Conservation (phyloP, 1,140 invertebrate species). For the Elymnias hypermnestra region DNA sequence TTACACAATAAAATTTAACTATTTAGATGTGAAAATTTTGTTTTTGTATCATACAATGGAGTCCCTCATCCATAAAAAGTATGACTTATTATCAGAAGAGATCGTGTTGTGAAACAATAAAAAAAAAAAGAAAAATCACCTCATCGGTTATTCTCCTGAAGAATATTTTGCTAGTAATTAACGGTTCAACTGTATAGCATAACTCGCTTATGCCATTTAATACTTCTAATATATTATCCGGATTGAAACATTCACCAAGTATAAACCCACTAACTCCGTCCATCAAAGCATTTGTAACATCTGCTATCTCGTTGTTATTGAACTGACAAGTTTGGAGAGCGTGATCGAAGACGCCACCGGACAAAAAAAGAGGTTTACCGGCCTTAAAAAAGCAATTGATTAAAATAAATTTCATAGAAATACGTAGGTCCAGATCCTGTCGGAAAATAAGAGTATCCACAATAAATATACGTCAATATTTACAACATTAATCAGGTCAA, state of each 20-base stretch:
- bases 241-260: constrained; percentile 31
- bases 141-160: constrained; percentile 32
- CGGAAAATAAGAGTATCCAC: too few species aligned
- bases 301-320: constrained; percentile 34
- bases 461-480: too few species aligned
- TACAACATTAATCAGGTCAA: too few species aligned
- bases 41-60: too few species aligned
- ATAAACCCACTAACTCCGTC: constrained; percentile 47
- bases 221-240: constrained; percentile 23
- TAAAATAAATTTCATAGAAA: background rate
- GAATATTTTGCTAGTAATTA: constrained; percentile 23
- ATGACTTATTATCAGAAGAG: background rate
- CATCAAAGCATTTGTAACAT: constrained; percentile 45
- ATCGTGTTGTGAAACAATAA: background rate
- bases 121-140: constrained; percentile 18
- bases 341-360: constrained; percentile 33
- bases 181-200: constrained; percentile 37
- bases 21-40: too few species aligned
- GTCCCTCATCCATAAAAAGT: too few species aligned
- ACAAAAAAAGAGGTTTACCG: constrained; percentile 49
- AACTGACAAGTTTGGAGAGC: constrained; percentile 26
- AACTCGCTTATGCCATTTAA: constrained; percentile 36
- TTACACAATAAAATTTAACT: too few species aligned
- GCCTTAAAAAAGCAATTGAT: constrained; percentile 21
- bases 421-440: too few species aligned